Percentiles rank a stretch among this genome's conserved stretches.
Evolutionary conservation across 2,113 vertebrate genomes (phyloP).

Genomic region (Theristicus caerulescens): DNA sequence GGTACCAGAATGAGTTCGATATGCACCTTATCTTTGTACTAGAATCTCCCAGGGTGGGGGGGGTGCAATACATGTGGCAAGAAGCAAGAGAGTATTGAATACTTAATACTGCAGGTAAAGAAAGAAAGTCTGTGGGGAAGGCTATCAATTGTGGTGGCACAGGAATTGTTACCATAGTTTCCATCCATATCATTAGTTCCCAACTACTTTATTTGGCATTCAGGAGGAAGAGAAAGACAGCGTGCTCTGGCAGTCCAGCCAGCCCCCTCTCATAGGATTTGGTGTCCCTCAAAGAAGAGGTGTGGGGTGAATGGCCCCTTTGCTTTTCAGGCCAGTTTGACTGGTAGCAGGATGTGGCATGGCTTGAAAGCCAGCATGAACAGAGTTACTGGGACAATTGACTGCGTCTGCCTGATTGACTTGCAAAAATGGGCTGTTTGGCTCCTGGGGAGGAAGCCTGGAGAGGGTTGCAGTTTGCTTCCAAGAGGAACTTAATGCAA

Average conservation of each 20-base stretch:
- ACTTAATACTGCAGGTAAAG: neutral
- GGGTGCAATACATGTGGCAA: neutral
- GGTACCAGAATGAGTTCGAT: neutral
- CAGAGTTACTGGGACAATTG: neutral
- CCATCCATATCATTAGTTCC: slow-evolving; percentile 3
- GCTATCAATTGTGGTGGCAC: neutral
- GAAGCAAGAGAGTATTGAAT: neutral
- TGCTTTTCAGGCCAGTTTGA: slow-evolving; percentile 14
- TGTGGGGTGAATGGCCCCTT: neutral
- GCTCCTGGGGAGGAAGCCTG: neutral
- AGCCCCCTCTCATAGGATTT: neutral
- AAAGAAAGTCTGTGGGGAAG: neutral
- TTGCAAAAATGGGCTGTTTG: slow-evolving; percentile 8
- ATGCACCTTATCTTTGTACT: neutral
- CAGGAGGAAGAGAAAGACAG: neutral
- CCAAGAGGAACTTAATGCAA: neutral
- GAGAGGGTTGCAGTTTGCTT: neutral
- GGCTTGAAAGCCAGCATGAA: neutral
- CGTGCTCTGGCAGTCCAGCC: neutral
- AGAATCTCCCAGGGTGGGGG: neutral
- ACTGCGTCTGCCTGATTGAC: neutral
- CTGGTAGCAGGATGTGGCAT: neutral
- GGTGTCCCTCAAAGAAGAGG: neutral
- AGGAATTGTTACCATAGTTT: slow-evolving; percentile 33
- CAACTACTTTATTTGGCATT: neutral